phyloP scores from a whole-genome alignment of 1,140 invertebrate genomes.

The Drosophila cardini region DNA sequence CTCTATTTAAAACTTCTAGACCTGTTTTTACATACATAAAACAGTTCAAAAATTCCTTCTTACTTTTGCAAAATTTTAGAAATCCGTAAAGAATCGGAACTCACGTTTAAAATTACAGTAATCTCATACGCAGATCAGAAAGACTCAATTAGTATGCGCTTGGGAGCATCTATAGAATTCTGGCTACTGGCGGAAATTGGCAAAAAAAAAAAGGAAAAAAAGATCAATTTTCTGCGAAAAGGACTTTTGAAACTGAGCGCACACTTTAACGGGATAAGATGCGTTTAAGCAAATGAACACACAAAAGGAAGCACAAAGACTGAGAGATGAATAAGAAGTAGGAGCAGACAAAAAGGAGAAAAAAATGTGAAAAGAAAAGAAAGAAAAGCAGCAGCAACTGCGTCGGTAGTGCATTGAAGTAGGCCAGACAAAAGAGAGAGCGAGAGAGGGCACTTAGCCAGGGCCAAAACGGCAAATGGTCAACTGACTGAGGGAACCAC shows the following conservation, averaged over 20 bases:
- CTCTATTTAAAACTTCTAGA: too few species aligned
- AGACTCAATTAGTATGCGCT: slow-evolving; percentile 66
- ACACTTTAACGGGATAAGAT: slow-evolving; percentile 75
- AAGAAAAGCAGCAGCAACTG: slow-evolving; percentile 15
- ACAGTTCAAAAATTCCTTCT: too few species aligned
- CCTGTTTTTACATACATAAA: too few species aligned
- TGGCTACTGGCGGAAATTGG: slow-evolving; percentile 60
- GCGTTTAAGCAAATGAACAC: slow-evolving; percentile 75
- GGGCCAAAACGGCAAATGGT: slow-evolving; percentile 56
- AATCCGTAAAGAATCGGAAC: slow-evolving; percentile 43
- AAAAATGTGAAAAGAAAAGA: not conserved
- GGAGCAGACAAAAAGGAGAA: slow-evolving; percentile 28
- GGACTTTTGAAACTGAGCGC: slow-evolving; percentile 36
- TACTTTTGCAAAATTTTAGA: not conserved
- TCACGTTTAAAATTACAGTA: slow-evolving; percentile 53
- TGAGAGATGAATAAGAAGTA: slow-evolving; percentile 21
- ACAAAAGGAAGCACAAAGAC: slow-evolving; percentile 49
- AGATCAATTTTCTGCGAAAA: slow-evolving; percentile 72
- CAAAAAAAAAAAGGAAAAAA: slow-evolving; percentile 62
- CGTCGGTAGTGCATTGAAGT: slow-evolving; percentile 46
- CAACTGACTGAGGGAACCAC: slow-evolving; percentile 58
- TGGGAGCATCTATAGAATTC: slow-evolving; percentile 39
- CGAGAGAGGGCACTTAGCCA: slow-evolving; percentile 15
- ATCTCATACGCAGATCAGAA: slow-evolving; percentile 44
- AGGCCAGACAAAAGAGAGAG: slow-evolving; percentile 33